These are phyloP conservation scores for Eueides isabella DNA, from an alignment of 1,140 invertebrate genomes.

Conservation along the genomic window DNA sequence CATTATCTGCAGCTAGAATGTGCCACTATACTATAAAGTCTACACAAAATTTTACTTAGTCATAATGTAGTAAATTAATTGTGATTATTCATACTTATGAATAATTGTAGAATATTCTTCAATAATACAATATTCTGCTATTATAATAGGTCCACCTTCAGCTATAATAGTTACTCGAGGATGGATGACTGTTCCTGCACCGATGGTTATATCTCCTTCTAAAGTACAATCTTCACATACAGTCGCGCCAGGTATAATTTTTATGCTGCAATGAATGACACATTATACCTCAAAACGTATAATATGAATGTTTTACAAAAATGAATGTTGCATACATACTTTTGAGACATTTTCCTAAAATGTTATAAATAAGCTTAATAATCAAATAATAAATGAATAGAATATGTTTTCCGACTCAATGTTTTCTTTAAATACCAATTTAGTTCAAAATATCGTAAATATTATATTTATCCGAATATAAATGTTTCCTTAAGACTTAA, in stretches of 20 bases:
- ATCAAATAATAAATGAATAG: background rate
- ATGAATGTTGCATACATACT: slow-evolving; percentile 42
- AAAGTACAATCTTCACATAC: slow-evolving; percentile 96
- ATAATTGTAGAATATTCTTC: slow-evolving; percentile 96
- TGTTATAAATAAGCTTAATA: background rate
- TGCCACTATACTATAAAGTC: no score
- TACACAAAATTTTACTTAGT: no score
- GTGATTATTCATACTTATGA: slow-evolving; percentile 85
- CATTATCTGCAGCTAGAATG: no score
- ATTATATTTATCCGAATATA: background rate
- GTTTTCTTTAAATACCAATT: background rate
- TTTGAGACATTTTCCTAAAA: slow-evolving; percentile 54
- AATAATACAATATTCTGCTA: slow-evolving; percentile 96
- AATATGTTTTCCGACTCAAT: background rate
- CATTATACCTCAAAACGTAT: background rate
- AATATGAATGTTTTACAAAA: background rate
- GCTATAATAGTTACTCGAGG: slow-evolving; percentile 96
- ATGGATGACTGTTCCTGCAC: slow-evolving; percentile 94
- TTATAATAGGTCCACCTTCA: slow-evolving; percentile 96
- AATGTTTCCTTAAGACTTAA: background rate
- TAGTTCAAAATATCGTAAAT: no score
- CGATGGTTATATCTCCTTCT: slow-evolving; percentile 96
- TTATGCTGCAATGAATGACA: slow-evolving; percentile 84
- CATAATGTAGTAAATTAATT: background rate
- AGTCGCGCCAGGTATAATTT: slow-evolving; percentile 92